Conservation (phyloP, 2,797 vertebrate species). For the Acrocephalus scirpaceus region DNA sequence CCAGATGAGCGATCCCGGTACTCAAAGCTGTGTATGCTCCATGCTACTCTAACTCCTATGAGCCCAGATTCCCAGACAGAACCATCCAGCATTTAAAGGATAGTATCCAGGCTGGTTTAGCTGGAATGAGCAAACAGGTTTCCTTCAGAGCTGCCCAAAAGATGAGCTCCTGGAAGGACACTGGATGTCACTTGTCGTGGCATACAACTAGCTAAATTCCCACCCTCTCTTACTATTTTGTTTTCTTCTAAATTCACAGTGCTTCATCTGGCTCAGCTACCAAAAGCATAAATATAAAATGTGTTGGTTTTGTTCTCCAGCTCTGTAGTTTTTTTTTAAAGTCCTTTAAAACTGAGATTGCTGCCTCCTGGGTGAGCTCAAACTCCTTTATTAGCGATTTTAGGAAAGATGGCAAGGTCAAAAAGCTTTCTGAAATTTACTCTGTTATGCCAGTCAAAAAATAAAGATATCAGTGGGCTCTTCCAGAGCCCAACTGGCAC, state of each 20-base stretch:
- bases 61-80: background rate
- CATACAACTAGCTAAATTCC: background rate
- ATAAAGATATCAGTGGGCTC: background rate
- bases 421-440: background rate
- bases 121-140: background rate
- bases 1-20: rapidly evolving
- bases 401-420: background rate
- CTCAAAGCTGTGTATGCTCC: background rate
- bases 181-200: rapidly evolving
- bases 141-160: background rate
- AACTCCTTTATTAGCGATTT: background rate
- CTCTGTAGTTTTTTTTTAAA: rapidly evolving
- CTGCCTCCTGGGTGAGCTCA: background rate
- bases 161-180: background rate
- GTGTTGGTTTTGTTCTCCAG: background rate
- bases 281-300: background rate
- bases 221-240: background rate
- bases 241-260: background rate
- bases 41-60: background rate
- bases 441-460: background rate
- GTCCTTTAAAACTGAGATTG: background rate
- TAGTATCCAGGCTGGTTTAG: background rate
- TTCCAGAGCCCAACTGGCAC: background rate
- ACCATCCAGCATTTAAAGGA: rapidly evolving
- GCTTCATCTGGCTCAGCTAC: background rate